Base-by-base conservation (phyloP, 92 coral and sea anemone genomes). In the Epizoanthus ramosus region DNA sequence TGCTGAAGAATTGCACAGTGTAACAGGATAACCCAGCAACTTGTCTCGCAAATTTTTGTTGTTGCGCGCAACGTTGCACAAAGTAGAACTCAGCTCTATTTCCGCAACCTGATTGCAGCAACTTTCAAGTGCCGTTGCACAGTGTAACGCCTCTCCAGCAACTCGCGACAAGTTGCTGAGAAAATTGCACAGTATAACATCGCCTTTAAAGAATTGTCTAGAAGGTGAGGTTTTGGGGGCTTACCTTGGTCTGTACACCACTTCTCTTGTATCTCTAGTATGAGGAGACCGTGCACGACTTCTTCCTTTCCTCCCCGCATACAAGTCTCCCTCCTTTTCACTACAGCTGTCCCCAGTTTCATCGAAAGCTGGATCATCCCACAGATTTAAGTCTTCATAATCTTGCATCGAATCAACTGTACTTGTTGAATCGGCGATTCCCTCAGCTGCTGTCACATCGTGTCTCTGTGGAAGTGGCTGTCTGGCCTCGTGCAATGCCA, bases 331-430 rank as follows among this genome's bases (percentile, higher is more conserved):
- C 54, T 63, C 54, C 21, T 22, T 16, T 60, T 59, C 71, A 37
- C 43, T 13, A 17, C 22, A 10, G 18, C 45, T 45, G n/a, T 22
- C 71, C 72, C 21, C 21, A 19, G 43, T 50, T 10, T 3, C 39
- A 41, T 67, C n/a, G 0, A 25, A 33, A 8, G 39, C 82, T 18
- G 82, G 82, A 21, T 77, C 82, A 23, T 77, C 71, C 71, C 71
- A 77, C 82, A 77, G 47, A 63, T 77, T 61, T 21, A 77, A 39
- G 0, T 77, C 82, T 43, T 77, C 82, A 22, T 77, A 77, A 19
- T 77, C 82, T 61, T 57, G 80, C 58, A 54, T 61, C 17, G 81
- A 60, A 31, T 39, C 71, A 43, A 24, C 69, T 10, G 82, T 50
- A 50, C 16, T 9, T 13, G 54, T 77, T 63, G 71, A 61, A 77